These are phyloP conservation scores for Eucera pruinosa DNA, from an alignment of 2,888 invertebrate genomes.

Conservation along the genomic window DNA sequence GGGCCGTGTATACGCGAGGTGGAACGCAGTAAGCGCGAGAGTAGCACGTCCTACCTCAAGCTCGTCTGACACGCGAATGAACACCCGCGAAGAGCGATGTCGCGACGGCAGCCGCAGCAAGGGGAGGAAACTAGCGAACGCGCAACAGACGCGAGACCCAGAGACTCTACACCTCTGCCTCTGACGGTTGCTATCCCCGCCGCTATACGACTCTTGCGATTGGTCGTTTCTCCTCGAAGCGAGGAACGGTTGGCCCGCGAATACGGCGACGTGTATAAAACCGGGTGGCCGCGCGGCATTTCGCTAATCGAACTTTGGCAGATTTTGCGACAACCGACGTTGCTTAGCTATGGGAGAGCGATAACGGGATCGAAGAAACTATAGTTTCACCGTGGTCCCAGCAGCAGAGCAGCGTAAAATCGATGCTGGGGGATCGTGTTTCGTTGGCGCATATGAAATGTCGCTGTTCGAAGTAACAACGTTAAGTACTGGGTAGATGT, in stretches of 20 bases:
- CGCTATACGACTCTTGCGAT: conserved; percentile 21
- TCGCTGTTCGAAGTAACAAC: too few relatives aligned
- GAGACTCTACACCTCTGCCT: conserved; percentile 21
- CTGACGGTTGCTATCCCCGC: conserved; percentile 10
- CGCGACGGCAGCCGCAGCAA: conserved; percentile 45
- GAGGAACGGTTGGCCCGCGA: conserved; percentile 40
- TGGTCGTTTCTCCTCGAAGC: conserved; percentile 27
- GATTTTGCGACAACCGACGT: conserved; percentile 19
- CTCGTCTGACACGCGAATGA: conserved; percentile 65
- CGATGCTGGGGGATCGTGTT: too few relatives aligned
- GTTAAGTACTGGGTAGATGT: too few relatives aligned
- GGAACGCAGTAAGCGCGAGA: not conserved
- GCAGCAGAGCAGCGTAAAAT: too few relatives aligned
- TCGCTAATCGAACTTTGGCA: not conserved
- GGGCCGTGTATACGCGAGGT: not conserved
- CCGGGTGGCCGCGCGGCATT: not conserved
- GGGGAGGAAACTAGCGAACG: conserved; percentile 38
- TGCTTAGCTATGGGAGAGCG: not conserved
- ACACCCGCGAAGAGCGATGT: conserved; percentile 54
- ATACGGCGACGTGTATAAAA: conserved; percentile 14
- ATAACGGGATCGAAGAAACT: conserved; percentile 26
- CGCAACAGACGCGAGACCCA: conserved; percentile 37
- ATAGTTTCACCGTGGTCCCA: not conserved
- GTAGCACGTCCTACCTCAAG: conserved; percentile 61
- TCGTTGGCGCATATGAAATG: too few relatives aligned